phyloP scores from a whole-genome alignment of 2,113 vertebrate genomes.

The Ophthalmotilapia sp. region DNA sequence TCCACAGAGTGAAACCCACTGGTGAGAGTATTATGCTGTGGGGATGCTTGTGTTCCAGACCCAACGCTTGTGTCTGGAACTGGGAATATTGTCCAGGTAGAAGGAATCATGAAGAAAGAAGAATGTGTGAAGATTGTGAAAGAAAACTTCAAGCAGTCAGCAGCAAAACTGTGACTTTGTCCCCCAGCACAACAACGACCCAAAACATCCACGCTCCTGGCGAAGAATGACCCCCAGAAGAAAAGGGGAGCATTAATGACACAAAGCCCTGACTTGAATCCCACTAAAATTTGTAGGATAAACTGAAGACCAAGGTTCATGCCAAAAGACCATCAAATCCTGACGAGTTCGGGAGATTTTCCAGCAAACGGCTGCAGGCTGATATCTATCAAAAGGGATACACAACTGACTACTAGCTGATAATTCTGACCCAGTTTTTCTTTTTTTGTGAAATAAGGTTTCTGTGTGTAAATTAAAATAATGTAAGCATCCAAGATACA shows the following conservation, averaged over 20 bases:
- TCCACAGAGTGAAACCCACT: background rate
- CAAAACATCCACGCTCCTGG: accelerated
- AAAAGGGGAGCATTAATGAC: background rate
- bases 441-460: background rate
- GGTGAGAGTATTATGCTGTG: background rate
- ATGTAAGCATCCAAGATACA: background rate
- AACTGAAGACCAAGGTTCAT: background rate
- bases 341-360: background rate
- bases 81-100: background rate
- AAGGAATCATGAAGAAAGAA: background rate
- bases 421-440: background rate
- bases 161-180: background rate
- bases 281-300: background rate
- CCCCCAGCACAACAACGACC: background rate
- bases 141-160: background rate
- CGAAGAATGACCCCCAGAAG: background rate
- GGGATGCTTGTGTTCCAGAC: background rate
- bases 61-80: background rate
- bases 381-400: background rate
- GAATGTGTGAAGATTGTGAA: background rate
- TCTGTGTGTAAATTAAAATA: background rate
- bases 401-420: background rate
- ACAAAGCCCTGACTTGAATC: background rate
- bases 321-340: background rate
- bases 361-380: background rate